Evolutionary conservation across 2,888 invertebrate genomes (phyloP), one percentile per base, ranked within the genome.

Genomic region (Drosophila bunnanda): DNA sequence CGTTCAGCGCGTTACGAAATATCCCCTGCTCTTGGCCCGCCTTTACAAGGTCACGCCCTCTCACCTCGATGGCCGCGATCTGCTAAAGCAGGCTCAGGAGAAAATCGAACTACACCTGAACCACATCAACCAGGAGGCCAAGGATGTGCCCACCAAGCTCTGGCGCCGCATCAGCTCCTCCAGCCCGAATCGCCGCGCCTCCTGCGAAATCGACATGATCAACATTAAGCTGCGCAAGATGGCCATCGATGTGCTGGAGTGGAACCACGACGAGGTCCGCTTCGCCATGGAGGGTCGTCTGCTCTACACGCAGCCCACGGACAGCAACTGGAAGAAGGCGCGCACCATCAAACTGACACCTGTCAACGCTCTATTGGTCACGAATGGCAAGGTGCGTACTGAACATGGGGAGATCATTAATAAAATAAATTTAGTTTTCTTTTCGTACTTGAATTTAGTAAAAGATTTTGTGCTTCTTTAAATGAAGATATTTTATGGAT

Each of bases 1-100:
- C 77, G 98, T 99, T 76, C 98, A 98, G 94, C 94, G 98, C 92
- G 98, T 98, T 86, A 98, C 98, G 87, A 98, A 98, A 93, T 98
- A 98, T 93, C 98, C 98, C 48, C 94, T 99, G 85, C 94, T 99
- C 79, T 93, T 99, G 89, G 97, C 97, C 50, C 95, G 98, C 67
- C 94, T 99, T 79, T 95, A 96, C 90, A 98, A 98, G 93, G 97
- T 97, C 46, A 98, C 98, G 15, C 97, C 98, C 2, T 93, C 94
- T 38, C 96, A 97, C 86, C 95, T 97, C 80, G 96, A 97, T 67
- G 96, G 96, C 71, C 95, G 97, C 72, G 97, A 97, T 79, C 95
- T 96, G 87, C 94, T 98, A 46, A 95, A 96, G 84, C 95, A 96
- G 87, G 97, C 98, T 4, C 97, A 98, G 92, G 96, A 97, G 82